Evolutionary conservation across 1,140 invertebrate genomes (phyloP).

Genomic region (Macrocentrus cingulum): DNA sequence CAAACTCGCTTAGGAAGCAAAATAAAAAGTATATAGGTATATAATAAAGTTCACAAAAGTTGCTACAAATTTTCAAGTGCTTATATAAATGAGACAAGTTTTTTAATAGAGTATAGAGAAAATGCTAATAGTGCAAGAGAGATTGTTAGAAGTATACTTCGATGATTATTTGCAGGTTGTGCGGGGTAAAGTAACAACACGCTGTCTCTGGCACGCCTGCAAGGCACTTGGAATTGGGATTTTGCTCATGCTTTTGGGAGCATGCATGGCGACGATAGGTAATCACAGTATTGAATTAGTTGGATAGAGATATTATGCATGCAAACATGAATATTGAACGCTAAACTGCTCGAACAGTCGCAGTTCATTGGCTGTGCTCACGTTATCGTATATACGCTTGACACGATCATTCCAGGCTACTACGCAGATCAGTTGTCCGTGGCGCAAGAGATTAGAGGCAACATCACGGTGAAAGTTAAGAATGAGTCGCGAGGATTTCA

Average conservation of each 20-base stretch:
- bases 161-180: constrained; percentile 61
- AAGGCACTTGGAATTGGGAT: constrained; percentile 82
- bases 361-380: constrained; percentile 10
- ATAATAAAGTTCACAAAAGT: neutral
- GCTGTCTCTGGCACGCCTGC: constrained; percentile 87
- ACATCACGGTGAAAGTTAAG: constrained; percentile 75
- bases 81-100: no score
- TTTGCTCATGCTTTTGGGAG: constrained; percentile 80
- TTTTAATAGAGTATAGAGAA: no score
- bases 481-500: constrained; percentile 81
- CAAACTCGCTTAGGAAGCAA: neutral
- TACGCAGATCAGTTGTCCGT: constrained; percentile 80
- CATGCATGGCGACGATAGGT: constrained; percentile 90
- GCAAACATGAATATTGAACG: no score
- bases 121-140: neutral
- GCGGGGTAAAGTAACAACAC: constrained; percentile 80
- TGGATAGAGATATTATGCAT: no score
- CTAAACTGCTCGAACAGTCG: neutral
- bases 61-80: no score
- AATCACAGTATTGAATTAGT: constrained; percentile 50
- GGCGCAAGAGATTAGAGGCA: constrained; percentile 73
- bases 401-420: constrained; percentile 63
- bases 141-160: neutral
- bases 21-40: neutral
- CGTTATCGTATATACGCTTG: constrained; percentile 4